Percentiles rank a stretch among this genome's conserved stretches.
Conservation (phyloP, 2,888 invertebrate genomes). For the Troglohyphantes excavatus region DNA sequence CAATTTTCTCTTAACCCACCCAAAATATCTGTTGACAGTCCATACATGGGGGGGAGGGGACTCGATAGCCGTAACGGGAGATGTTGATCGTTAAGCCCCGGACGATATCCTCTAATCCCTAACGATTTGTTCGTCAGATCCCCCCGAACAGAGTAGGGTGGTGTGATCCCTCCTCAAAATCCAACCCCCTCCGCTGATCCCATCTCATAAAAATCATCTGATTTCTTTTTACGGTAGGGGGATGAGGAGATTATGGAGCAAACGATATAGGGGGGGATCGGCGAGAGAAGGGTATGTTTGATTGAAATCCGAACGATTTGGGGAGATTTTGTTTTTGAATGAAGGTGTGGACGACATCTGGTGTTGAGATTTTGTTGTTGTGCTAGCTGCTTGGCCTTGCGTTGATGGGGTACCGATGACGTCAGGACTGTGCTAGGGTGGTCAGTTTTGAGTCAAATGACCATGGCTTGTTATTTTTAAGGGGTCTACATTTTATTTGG, state of each 20-base stretch:
- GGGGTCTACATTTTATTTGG: no score
- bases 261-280: slow-evolving; percentile 28
- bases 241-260: slow-evolving; percentile 7
- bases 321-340: slow-evolving; percentile 27
- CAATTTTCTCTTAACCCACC: no score
- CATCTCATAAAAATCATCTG: neutral
- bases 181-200: neutral
- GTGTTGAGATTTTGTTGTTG: no score
- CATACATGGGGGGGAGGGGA: no score
- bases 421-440: no score
- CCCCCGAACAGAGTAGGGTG: neutral
- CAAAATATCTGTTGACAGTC: no score
- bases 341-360: slow-evolving; percentile 11
- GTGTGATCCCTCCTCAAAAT: neutral
- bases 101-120: slow-evolving; percentile 30
- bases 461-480: no score
- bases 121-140: slow-evolving; percentile 18
- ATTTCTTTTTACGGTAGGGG: slow-evolving; percentile 7
- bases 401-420: no score
- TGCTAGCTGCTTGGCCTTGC: no score
- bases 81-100: neutral
- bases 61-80: no score
- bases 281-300: slow-evolving; percentile 23
- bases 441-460: no score
- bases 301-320: neutral